phyloP scores from a whole-genome alignment of 2,888 invertebrate genomes.

The Drosophila limbata region DNA sequence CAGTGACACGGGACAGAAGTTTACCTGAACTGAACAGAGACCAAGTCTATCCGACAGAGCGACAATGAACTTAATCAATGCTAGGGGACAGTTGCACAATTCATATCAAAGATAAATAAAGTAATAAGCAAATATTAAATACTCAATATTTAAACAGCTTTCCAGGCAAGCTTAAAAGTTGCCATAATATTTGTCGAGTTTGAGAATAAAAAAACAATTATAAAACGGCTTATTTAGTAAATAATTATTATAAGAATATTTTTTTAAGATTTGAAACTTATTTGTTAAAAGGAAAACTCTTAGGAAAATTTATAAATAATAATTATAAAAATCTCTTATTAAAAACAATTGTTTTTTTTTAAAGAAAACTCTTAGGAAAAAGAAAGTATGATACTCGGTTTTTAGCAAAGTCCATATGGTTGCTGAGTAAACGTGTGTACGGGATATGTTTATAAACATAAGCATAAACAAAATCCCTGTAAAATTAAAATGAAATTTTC shows the following conservation, averaged over 20 bases:
- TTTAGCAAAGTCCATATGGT: slow-evolving; percentile 1
- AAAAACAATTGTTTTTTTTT: too few species aligned
- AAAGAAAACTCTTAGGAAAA: too few species aligned
- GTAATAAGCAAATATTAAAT: slow-evolving; percentile 31
- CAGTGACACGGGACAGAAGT: slow-evolving; percentile 25
- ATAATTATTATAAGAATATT: neutral
- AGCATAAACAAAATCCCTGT: neutral
- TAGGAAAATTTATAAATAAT: too few species aligned
- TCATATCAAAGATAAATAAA: slow-evolving; percentile 26
- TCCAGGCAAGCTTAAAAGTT: slow-evolving; percentile 9
- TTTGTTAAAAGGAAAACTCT: neutral
- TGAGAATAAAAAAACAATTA: neutral
- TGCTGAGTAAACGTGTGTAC: neutral
- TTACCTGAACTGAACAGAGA: neutral
- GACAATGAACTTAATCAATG: slow-evolving; percentile 42
- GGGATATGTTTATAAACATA: neutral
- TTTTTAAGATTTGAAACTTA: neutral
- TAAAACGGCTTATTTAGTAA: neutral
- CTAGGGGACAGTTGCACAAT: slow-evolving; percentile 24
- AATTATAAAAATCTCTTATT: too few species aligned
- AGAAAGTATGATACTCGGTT: slow-evolving; percentile 1
- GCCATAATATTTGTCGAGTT: neutral
- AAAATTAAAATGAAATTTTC: neutral
- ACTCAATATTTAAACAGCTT: slow-evolving; percentile 48
- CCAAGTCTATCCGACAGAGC: slow-evolving; percentile 17